Evolutionary conservation across 2,113 vertebrate species (phyloP).

Genomic region (Euleptes europaea): DNA sequence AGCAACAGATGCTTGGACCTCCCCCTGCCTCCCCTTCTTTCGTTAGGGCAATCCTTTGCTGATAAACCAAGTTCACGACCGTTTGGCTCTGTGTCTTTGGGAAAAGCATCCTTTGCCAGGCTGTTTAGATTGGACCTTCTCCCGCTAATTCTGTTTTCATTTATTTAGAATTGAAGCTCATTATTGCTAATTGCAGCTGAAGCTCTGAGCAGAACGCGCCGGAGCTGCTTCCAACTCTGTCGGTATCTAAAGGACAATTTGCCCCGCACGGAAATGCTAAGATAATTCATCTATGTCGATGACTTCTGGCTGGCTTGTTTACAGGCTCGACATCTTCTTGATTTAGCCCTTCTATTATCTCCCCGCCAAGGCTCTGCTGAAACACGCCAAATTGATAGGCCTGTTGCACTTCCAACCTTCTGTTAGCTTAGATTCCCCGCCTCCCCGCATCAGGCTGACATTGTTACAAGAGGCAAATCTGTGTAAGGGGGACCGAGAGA

Average conservation of each 20-base stretch:
- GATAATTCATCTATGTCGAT: neutral
- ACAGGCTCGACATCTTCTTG: neutral
- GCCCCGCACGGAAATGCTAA: neutral
- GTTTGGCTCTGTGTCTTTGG: conserved; percentile 5
- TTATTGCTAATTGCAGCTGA: neutral
- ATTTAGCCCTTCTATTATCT: neutral
- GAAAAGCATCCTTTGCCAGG: neutral
- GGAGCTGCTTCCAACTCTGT: neutral
- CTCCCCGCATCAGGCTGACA: neutral
- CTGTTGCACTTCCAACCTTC: neutral
- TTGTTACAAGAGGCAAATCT: neutral
- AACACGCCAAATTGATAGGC: neutral
- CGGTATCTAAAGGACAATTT: neutral
- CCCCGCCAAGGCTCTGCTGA: neutral
- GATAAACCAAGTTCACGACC: neutral
- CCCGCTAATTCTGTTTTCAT: conserved; percentile 11
- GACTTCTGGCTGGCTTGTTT: neutral
- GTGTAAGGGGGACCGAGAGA: conserved; percentile 14
- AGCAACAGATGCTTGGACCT: no score
- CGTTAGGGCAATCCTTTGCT: neutral
- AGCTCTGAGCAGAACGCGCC: neutral
- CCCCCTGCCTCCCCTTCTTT: neutral
- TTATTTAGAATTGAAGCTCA: conserved; percentile 3
- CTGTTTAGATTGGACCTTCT: neutral
- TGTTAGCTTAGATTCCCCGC: neutral